Conservation (phyloP, 2,113 vertebrate genomes). For the Fregata magnificens region DNA sequence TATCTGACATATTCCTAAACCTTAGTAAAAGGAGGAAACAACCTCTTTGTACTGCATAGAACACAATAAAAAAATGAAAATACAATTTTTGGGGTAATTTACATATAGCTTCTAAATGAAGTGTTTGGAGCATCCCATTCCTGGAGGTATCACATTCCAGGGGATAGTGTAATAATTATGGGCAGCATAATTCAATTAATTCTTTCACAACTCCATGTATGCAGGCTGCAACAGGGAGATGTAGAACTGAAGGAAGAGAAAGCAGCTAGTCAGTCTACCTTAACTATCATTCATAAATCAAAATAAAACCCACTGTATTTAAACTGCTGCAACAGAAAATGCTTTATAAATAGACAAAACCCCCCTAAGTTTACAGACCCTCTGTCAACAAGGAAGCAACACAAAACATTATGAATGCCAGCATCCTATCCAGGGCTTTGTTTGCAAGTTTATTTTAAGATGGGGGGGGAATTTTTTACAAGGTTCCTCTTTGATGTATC, state of each 20-base stretch:
- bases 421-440: neutral
- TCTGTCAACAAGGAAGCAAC: neutral
- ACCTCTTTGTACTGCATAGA: neutral
- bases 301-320: neutral
- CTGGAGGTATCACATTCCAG: neutral
- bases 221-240: neutral
- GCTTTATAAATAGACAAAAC: neutral
- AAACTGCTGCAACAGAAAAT: neutral
- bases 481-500: neutral
- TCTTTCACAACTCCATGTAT: neutral
- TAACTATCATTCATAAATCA: neutral
- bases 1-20: neutral
- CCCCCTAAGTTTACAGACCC: neutral
- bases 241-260: neutral
- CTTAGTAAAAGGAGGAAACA: neutral
- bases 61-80: neutral
- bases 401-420: neutral
- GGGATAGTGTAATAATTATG: accelerated
- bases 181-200: neutral
- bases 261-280: neutral
- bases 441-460: neutral
- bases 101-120: neutral
- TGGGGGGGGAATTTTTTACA: neutral
- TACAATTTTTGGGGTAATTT: neutral
- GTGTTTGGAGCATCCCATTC: neutral